Base-by-base conservation (phyloP, 2,888 invertebrate species). In the Notodonta dromedarius region DNA sequence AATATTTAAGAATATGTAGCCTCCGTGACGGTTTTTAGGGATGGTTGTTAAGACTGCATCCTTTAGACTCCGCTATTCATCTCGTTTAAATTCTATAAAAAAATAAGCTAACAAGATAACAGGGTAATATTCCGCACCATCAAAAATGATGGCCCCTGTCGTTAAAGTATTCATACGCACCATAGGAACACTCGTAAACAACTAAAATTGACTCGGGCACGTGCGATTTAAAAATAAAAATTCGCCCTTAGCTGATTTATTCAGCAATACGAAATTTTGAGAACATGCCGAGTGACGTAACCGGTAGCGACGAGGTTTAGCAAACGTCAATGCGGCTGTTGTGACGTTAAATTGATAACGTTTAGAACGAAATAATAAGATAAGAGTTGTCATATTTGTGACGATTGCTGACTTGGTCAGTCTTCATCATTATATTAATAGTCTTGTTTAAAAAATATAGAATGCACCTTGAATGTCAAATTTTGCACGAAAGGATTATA, bases 281-380 rank as follows among this genome's bases (percentile, higher is more conserved):
- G 62, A 63, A 71, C 57, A 61, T 65, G 65, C 70, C 65, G 65
- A 56, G 70, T 84, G 80, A 81, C 84, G 84, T 75, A 64, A 61
- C 56, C 40, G 61, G 65, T 63, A 71, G 77, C 77, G 76, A 80
- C 75, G 78, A 24, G 24, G 24, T 68, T 69, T 67, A 57, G 58
- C 72, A 70, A 70, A 82, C 85, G 82, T 83, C 81, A 79, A 80
- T 75, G 71, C 65, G 66, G 64, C 73, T 60, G 60, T 65, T 60
- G 66, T 84, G 83, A 83, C 84, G 46, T 46, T 46, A 46, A 4
- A 46, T 46, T 46, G 13, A n/a, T n/a, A 46, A n/a, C 13, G 4
- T 4, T 46, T 46, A 12, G 3, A 46, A 46, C 44, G 3, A 46
- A 46, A 13, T 9, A n/a, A 46, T 13, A 3, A 42, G 24, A 4